phyloP scores from a whole-genome alignment of 2,797 vertebrate species.

The Gouania willdenowi region DNA sequence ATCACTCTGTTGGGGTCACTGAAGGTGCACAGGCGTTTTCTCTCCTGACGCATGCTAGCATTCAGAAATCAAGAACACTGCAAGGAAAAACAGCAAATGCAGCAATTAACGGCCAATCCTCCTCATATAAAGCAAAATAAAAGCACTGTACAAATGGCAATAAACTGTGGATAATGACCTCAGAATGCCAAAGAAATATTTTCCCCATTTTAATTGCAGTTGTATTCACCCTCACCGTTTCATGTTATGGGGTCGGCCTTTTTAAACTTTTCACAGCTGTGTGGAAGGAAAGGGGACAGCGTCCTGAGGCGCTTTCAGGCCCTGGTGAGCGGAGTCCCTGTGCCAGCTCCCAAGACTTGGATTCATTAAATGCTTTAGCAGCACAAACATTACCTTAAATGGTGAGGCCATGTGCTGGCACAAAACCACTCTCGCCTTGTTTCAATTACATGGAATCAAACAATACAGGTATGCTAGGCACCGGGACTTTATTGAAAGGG shows the following conservation, averaged over 20 bases:
- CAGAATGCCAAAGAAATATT: slow-evolving; percentile 78
- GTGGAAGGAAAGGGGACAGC: slow-evolving; percentile 70
- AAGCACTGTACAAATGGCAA: slow-evolving; percentile 75
- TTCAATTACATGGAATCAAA: slow-evolving; percentile 79
- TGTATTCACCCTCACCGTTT: slow-evolving; percentile 70
- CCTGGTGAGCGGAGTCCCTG: slow-evolving; percentile 57
- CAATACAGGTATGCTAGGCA: slow-evolving; percentile 72
- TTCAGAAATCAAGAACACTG: slow-evolving; percentile 63
- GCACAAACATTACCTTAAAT: slow-evolving; percentile 80
- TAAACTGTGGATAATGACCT: slow-evolving; percentile 79
- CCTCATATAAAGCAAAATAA: slow-evolving; percentile 76
- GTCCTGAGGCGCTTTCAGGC: slow-evolving; percentile 68
- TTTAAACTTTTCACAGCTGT: slow-evolving; percentile 78
- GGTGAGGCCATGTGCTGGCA: slow-evolving; percentile 74
- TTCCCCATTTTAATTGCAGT: slow-evolving; percentile 71
- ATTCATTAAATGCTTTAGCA: slow-evolving; percentile 77
- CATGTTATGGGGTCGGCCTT: slow-evolving; percentile 71
- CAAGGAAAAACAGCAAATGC: slow-evolving; percentile 68
- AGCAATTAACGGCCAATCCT: slow-evolving; percentile 71
- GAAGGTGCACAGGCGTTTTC: slow-evolving; percentile 53
- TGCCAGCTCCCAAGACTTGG: slow-evolving; percentile 77
- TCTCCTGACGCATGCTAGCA: slow-evolving; percentile 39
- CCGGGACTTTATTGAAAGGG: slow-evolving; percentile 64
- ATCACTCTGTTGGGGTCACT: slow-evolving; percentile 49
- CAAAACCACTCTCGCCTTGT: slow-evolving; percentile 66